Percentiles rank a stretch among this genome's conserved stretches.
Evolutionary conservation across 2,113 vertebrate genomes (phyloP).

Genomic region (Okapia johnstoni): DNA sequence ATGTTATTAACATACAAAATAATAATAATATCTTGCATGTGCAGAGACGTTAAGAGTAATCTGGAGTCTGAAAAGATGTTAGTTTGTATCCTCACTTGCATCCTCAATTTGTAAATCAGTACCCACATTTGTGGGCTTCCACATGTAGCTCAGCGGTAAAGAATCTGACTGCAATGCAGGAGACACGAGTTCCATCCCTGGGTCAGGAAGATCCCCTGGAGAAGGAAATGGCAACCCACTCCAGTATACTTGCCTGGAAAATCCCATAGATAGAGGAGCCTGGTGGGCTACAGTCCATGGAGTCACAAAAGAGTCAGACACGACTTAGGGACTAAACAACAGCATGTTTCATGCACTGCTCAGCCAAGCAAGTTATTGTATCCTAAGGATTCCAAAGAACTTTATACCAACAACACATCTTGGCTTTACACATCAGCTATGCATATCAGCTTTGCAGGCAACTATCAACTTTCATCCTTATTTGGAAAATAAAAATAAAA

Average conservation of each 20-base stretch:
- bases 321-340: neutral
- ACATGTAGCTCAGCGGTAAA: neutral
- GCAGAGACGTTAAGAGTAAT: neutral
- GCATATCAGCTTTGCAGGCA: neutral
- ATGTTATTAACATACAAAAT: neutral
- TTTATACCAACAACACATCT: neutral
- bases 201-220: neutral
- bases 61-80: neutral
- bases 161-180: neutral
- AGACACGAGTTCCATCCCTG: neutral
- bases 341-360: neutral
- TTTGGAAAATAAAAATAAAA: slow-evolving; percentile 21
- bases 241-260: neutral
- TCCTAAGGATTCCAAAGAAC: neutral
- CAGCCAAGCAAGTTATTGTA: neutral
- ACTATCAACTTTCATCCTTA: neutral
- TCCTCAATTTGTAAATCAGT: neutral
- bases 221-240: neutral
- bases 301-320: neutral
- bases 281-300: neutral
- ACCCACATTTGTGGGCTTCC: neutral
- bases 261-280: neutral
- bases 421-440: neutral
- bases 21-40: neutral
- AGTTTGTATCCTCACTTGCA: neutral